phyloP scores from a whole-genome alignment of 2,888 invertebrate genomes.

The Loripinus fragilis region DNA sequence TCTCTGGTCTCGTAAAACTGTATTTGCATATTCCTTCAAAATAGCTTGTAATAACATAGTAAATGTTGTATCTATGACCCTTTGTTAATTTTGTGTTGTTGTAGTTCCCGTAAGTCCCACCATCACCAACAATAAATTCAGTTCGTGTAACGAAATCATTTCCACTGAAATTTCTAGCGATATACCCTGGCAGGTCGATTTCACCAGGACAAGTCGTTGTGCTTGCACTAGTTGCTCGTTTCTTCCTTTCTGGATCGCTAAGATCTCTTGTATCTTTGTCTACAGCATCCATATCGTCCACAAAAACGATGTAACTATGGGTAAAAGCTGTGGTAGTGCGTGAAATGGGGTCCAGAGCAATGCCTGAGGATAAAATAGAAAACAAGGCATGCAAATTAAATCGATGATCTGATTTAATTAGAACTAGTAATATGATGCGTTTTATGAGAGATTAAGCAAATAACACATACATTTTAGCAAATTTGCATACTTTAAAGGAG shows the following conservation, averaged over 20 bases:
- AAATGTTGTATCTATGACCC: constrained; percentile 87
- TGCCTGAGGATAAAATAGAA: constrained; percentile 58
- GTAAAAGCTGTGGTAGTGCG: constrained; percentile 91
- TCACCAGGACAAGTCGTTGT: constrained; percentile 79
- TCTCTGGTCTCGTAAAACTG: constrained; percentile 85
- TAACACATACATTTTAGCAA: no score
- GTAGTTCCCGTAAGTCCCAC: constrained; percentile 89
- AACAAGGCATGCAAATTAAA: no score
- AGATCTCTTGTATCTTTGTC: constrained; percentile 53
- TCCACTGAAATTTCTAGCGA: constrained; percentile 89
- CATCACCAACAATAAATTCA: constrained; percentile 91
- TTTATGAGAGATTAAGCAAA: no score
- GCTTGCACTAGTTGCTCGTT: constrained; percentile 82
- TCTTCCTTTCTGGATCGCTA: constrained; percentile 80
- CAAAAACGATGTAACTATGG: constrained; percentile 88
- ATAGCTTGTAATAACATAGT: constrained; percentile 89
- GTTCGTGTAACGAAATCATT: constrained; percentile 85
- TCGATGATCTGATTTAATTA: no score
- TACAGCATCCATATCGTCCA: constrained; percentile 86
- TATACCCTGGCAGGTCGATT: constrained; percentile 61
- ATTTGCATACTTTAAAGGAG: no score
- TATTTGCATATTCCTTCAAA: constrained; percentile 88
- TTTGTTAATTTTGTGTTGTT: constrained; percentile 90
- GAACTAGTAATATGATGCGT: no score
- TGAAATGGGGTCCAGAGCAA: constrained; percentile 88